Evolutionary conservation across 2,797 vertebrate species (phyloP), one percentile per base, ranked within the genome.

Genomic region (Danionella dracula): DNA sequence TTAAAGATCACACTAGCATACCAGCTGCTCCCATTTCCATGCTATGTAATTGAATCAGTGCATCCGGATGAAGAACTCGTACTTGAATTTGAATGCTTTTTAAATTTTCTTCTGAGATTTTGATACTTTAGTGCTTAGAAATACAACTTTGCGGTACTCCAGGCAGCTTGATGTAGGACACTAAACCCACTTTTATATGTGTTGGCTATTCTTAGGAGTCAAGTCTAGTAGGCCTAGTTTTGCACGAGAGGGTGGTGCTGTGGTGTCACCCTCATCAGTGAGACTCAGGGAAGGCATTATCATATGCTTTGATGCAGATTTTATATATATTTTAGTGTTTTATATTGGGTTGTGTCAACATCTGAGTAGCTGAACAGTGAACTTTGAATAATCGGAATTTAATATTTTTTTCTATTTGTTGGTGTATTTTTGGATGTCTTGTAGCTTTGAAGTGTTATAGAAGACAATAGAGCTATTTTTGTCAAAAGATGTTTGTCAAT

Each of bases 1-100:
- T 85, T 86, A 83, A 89, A 83, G 83, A 84, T 77, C 77, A 76
- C 73, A 81, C 45, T 79, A 79, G 77, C 67, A 38, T 59, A 73
- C 78, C 83, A 84, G 83, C 82, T 83, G 81, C 79, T 80, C 79
- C 74, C 44, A 0, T 78, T 88, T 86, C 78, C 62, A 29, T 73
- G 82, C 70, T 48, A 77, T 57, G 48, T 83, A 83, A 86, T 79
- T 73, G 72, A 83, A 84, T 84, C 83, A 71, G 70, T 20, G 27
- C 74, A 78, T 54, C 56, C 56, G 76, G 70, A 59, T 45, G 68
- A 82, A 75, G 11, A 53, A 11, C 37, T 32, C 11, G 1, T 54
- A n/a, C 3, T 51, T 68, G 74, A 74, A 76, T 81, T 71, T 77
- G 80, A 72, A 73, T 27, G 29, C 12, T 15, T 34, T 53, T 13